phyloP scores from a whole-genome alignment of 2,797 vertebrate species.

The Gallinago solitaria region DNA sequence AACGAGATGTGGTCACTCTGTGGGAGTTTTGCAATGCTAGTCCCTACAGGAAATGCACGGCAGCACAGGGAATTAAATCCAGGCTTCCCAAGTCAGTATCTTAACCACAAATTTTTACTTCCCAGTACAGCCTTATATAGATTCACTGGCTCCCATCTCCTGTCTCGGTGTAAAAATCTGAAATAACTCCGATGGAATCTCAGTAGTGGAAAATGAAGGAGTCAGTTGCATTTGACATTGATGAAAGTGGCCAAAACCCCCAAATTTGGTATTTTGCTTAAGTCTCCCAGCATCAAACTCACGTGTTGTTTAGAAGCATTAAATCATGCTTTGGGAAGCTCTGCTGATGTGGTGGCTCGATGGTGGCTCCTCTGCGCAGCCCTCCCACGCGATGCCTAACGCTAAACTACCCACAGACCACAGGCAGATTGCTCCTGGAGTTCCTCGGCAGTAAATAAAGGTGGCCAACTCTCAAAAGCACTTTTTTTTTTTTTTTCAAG shows the following conservation, averaged over 20 bases:
- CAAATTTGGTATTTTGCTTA: background rate
- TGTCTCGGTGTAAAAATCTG: background rate
- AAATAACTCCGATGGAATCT: background rate
- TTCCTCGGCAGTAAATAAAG: background rate
- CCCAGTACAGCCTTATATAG: background rate
- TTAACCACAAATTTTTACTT: background rate
- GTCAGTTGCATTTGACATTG: accelerated
- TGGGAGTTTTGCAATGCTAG: background rate
- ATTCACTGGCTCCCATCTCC: background rate
- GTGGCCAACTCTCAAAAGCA: background rate
- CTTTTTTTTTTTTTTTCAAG: background rate
- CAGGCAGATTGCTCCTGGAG: background rate
- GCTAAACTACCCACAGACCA: background rate
- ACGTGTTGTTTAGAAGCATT: background rate
- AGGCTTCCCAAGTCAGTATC: background rate
- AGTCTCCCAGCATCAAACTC: background rate
- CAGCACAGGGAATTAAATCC: background rate
- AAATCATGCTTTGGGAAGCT: background rate
- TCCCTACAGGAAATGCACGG: background rate
- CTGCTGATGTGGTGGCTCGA: background rate
- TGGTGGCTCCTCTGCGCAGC: background rate
- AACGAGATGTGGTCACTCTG: background rate
- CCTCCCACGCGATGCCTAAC: background rate
- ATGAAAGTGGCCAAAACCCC: background rate
- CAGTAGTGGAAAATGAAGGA: background rate